Evolutionary conservation across 2,113 vertebrate genomes (phyloP).

Genomic region (Cyprinus carpio): DNA sequence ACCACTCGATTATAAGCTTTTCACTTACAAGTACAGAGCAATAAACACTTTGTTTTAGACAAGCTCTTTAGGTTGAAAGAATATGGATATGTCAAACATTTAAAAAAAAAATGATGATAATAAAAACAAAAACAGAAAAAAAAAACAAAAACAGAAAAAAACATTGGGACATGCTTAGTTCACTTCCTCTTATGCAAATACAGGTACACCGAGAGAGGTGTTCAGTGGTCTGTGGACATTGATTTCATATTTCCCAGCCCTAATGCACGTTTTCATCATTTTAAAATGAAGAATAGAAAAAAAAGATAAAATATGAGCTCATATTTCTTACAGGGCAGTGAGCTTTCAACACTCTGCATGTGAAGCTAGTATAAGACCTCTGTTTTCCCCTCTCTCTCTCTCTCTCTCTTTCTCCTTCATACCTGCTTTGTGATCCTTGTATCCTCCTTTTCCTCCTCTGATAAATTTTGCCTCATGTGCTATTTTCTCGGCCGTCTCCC

Average conservation of each 20-base stretch:
- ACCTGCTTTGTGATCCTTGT: conserved; percentile 62
- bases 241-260: conserved; percentile 58
- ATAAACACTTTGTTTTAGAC: conserved; percentile 69
- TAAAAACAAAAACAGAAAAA: conserved; percentile 10
- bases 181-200: conserved; percentile 72
- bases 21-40: conserved; percentile 65
- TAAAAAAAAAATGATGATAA: conserved; percentile 37
- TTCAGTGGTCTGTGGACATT: conserved; percentile 65
- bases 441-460: conserved; percentile 66
- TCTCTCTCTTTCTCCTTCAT: conserved; percentile 63
- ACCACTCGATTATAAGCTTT: conserved; percentile 49
- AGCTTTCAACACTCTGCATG: conserved; percentile 98
- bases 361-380: conserved; percentile 90
- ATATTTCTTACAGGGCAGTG: conserved; percentile 74
- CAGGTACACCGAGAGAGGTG: conserved; percentile 68
- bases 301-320: conserved; percentile 71
- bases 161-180: conserved; percentile 58
- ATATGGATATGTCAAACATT: conserved; percentile 60
- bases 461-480: conserved; percentile 71
- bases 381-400: conserved; percentile 62
- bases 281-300: conserved; percentile 58
- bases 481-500: conserved; percentile 65
- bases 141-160: conserved; percentile 42
- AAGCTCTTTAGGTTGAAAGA: conserved; percentile 67
- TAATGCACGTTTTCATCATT: conserved; percentile 66